Evolutionary conservation across 2,797 vertebrate species (phyloP).

Genomic region (Myotis vivesi): DNA sequence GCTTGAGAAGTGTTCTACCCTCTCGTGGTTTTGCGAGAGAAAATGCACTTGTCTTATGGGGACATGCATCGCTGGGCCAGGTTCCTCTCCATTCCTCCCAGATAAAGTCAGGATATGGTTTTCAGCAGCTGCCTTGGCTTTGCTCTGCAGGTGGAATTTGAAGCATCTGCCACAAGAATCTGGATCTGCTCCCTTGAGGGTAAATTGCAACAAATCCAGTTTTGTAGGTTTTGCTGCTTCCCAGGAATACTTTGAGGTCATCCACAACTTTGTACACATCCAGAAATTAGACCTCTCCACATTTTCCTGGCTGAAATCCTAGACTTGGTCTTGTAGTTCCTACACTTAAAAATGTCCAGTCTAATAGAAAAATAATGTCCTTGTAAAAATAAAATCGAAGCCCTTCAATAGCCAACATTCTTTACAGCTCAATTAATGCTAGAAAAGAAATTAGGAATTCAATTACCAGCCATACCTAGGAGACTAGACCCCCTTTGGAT

Average conservation of each 20-base stretch:
- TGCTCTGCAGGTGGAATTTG: neutral
- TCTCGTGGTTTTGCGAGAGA: neutral
- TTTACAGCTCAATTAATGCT: neutral
- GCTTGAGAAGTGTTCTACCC: neutral
- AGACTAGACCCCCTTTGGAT: neutral
- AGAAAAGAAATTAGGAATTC: neutral
- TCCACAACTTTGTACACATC: neutral
- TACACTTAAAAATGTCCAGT: neutral
- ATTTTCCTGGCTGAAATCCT: slow-evolving; percentile 40
- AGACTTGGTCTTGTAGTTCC: neutral
- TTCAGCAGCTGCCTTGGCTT: neutral
- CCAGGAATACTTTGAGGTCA: slow-evolving; percentile 43
- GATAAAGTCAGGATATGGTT: neutral
- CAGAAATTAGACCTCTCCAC: neutral
- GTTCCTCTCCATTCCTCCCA: neutral
- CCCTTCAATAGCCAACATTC: neutral
- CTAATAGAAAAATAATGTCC: slow-evolving; percentile 21
- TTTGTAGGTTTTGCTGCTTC: slow-evolving; percentile 22
- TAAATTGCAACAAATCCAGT: neutral
- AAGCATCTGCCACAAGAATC: neutral
- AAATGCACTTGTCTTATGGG: neutral
- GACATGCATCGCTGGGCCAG: neutral
- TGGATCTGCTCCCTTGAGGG: neutral
- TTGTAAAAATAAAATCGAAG: neutral
- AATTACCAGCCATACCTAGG: neutral